phyloP scores from a whole-genome alignment of 2,888 invertebrate species.

The Aphodius granarius region DNA sequence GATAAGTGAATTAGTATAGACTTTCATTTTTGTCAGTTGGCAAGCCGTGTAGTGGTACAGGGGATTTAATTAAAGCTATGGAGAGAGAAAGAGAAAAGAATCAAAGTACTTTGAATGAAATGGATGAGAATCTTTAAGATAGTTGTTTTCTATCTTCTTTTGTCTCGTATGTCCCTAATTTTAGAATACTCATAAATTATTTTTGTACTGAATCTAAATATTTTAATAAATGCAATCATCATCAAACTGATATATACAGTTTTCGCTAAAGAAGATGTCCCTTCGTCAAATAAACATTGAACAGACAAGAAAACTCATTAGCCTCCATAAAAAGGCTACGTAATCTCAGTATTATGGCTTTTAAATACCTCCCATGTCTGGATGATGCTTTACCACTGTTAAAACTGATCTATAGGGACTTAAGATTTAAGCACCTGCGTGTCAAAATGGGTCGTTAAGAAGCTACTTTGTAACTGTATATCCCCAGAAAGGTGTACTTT shows the following conservation, averaged over 20 bases:
- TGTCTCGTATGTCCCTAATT: too few relatives aligned
- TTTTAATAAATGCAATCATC: background rate
- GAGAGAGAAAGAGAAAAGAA: background rate
- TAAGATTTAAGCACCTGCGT: too few relatives aligned
- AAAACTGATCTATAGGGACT: background rate
- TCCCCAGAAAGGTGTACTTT: background rate
- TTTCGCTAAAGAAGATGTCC: too few relatives aligned
- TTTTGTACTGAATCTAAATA: background rate
- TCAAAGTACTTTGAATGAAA: background rate
- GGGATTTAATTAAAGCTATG: too few relatives aligned
- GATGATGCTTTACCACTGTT: background rate
- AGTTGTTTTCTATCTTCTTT: too few relatives aligned
- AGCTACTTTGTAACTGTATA: background rate
- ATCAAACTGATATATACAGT: background rate
- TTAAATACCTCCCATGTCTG: background rate
- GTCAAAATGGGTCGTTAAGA: background rate
- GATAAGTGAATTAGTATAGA: conserved; percentile 24
- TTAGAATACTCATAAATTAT: background rate
- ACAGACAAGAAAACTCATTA: background rate
- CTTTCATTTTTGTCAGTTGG: background rate
- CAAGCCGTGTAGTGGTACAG: too few relatives aligned
- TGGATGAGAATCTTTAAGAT: too few relatives aligned
- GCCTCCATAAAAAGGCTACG: background rate
- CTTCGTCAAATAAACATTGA: background rate
- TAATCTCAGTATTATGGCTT: background rate